Base-by-base conservation (phyloP, 2,113 vertebrate species). In the Dromiciops gliroides region DNA sequence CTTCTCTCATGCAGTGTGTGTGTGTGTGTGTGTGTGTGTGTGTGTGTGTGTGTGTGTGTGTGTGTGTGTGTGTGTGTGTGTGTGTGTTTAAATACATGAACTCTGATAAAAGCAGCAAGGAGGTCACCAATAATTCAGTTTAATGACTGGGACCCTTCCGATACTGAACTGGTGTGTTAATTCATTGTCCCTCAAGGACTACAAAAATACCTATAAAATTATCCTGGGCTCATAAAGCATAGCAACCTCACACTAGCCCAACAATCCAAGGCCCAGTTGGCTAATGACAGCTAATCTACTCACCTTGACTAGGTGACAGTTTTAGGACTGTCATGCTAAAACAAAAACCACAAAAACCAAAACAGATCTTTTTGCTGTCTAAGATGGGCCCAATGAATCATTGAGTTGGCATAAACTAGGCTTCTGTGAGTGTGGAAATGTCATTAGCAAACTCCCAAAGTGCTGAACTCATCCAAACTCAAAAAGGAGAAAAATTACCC, bases 131-230 rank as follows among this genome's bases (percentile, higher is more conserved):
- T 96, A 94, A 95, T 95, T 97, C 50, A 95, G 51, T 93, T 96
- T 96, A 97, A 96, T 92, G 67, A 60, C 89, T 95, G 90, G 3
- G 91, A 88, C 89, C 95, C 4, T 93, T 88, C 50, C 8, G 92
- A 48, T 48, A 75, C 37, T 95, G 47, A 90, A 91, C 37, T 90
- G 94, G 90, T 95, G 67, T 93, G 26, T 83, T 83, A 96, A 98
- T 96, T 97, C 75, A 96, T 93, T 90, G 50, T 95, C 95, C 95
- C 96, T 96, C 49, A 96, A 97, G 96, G 56, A 93, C 56, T 49
- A 97, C 93, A 96, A 96, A 96, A 91, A 94, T 47, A 25, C 9
- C 51, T 91, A 47, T 90, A 97, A 98, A 97, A 96, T 97, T 83
- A 97, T 93, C 48, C 89, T 37, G 60, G 93, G 93, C n/a, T 96